Evolutionary conservation across 2,113 vertebrate genomes (phyloP), one percentile per base, ranked within the genome.

Genomic region (Macroglossus sobrinus): DNA sequence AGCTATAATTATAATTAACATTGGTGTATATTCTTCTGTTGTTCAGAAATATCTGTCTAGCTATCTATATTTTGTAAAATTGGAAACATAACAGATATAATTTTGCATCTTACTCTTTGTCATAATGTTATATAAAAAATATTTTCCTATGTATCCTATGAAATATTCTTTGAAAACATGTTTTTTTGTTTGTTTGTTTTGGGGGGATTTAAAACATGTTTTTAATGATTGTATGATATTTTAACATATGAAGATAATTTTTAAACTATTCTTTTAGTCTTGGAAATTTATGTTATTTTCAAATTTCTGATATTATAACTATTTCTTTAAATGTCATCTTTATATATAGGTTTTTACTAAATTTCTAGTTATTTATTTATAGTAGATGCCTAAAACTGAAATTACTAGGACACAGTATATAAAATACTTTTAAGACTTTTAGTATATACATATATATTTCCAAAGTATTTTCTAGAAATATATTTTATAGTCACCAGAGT

Each of bases 301-400:
- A n/a, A n/a, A n/a, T 85, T 66, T 94, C 93, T 86, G 11, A 93
- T 64, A 63, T 53, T 74, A 82, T 59, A 84, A 80, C 80, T 26
- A 86, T 33, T 71, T 59, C 53, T 50, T 76, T 80, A 59, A 84
- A 63, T 76, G 16, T 35, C 63, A 90, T 75, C 40, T 12, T 76
- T 22, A 45, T 24, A 63, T 1, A 10, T 40, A 18, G 28, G 63
- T 16, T 80, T 78, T 76, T 61, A 80, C n/a, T 26, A 16, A 2
- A 69, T 91, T 85, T 92, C 59, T 89, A 45, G 72, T 81, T 68
- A 59, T 59, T 79, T 80, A 28, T 95, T 86, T 71, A 9, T 55
- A 89, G 86, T 61, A 61, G 10, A 74, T 59, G 38, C 50, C 38
- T 79, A 87, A 45, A 90, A 28, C 55, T 79, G n/a, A 19, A 11